Evolutionary conservation across 2,113 vertebrate species (phyloP).

Genomic region (Amphilophus citrinellus): DNA sequence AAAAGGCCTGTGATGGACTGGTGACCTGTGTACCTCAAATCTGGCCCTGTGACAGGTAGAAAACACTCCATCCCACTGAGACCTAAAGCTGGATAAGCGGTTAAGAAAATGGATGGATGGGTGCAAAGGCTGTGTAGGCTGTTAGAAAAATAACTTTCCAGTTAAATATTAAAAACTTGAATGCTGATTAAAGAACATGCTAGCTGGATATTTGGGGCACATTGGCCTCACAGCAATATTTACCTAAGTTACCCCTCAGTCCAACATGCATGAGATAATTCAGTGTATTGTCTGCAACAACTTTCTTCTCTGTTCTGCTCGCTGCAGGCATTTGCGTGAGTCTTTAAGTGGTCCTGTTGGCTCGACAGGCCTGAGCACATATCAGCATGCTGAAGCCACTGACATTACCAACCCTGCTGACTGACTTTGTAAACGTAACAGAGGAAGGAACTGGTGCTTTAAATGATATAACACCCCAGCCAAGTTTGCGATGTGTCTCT

Average conservation of each 20-base stretch:
- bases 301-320: background rate
- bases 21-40: background rate
- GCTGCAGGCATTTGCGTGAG: conserved; percentile 12
- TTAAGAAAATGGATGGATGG: background rate
- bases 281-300: background rate
- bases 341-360: conserved; percentile 8
- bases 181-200: background rate
- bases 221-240: background rate
- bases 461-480: conserved; percentile 49
- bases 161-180: background rate
- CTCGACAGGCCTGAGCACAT: conserved; percentile 72
- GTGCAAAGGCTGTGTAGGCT: background rate
- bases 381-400: conserved; percentile 61
- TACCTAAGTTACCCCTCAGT: background rate
- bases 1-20: background rate
- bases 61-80: background rate
- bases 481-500: conserved; percentile 41
- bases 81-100: background rate
- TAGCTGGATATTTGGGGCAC: background rate
- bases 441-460: conserved; percentile 48
- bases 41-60: background rate
- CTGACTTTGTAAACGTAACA: conserved; percentile 46
- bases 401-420: conserved; percentile 29
- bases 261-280: background rate
- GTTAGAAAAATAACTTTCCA: background rate